Evolutionary conservation across 2,797 vertebrate genomes (phyloP).

Genomic region (Momotus momota): DNA sequence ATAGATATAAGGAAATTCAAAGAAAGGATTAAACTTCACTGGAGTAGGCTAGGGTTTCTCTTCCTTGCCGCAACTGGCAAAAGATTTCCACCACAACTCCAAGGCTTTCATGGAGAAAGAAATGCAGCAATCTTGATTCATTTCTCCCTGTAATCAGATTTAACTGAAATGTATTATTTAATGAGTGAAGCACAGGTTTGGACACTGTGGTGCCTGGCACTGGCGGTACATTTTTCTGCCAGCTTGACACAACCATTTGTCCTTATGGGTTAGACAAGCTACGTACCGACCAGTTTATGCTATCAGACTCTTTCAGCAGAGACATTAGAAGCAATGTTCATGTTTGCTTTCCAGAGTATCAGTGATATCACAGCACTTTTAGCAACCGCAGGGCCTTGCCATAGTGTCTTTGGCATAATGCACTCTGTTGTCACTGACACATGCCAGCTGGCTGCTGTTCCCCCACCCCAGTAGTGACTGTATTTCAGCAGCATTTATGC

Average conservation of each 20-base stretch:
- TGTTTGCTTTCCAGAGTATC: background rate
- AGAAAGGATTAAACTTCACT: background rate
- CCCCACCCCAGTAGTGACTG: slow-evolving; percentile 28
- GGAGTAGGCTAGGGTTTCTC: background rate
- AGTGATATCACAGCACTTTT: background rate
- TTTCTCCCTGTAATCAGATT: background rate
- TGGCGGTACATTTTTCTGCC: fast-evolving
- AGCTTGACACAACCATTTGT: background rate
- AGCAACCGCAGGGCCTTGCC: background rate
- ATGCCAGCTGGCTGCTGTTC: slow-evolving; percentile 50
- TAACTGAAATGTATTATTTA: background rate
- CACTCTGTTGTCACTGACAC: background rate
- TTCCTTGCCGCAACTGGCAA: background rate
- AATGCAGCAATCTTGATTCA: background rate
- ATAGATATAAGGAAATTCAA: background rate
- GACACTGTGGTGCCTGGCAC: background rate
- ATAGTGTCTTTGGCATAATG: background rate
- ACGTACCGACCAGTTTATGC: fast-evolving
- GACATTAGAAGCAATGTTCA: background rate
- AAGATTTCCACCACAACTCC: background rate
- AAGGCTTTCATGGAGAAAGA: background rate
- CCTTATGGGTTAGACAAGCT: background rate
- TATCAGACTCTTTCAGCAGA: background rate
- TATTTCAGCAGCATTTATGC: background rate
- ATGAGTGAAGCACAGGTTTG: background rate